phyloP scores from a whole-genome alignment of 2,888 invertebrate genomes.

The Crocallis elinguaria region DNA sequence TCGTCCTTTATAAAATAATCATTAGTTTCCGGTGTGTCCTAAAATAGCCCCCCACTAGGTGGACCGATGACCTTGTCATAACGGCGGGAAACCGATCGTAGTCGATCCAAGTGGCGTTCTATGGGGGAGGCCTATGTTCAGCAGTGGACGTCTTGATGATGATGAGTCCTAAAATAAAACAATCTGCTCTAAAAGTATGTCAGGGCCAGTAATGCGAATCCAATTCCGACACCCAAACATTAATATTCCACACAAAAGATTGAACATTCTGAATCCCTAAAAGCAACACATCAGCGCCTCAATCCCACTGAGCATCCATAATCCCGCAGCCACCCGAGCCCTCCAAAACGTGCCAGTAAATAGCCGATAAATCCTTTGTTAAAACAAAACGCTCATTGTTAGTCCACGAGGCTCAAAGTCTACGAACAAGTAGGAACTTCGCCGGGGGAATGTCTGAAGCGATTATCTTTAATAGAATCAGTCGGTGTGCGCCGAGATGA shows the following conservation, averaged over 20 bases:
- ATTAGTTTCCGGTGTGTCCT: too few relatives aligned
- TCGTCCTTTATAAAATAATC: too few relatives aligned
- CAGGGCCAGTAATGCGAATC: too few relatives aligned
- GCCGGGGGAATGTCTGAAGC: constrained; percentile 27
- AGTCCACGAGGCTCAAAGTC: constrained; percentile 34
- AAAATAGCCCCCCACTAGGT: too few relatives aligned
- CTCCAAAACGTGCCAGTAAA: constrained; percentile 40
- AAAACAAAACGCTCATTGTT: constrained; percentile 41
- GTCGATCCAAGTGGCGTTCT: too few relatives aligned
- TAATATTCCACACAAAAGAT: neutral
- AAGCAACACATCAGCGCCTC: constrained; percentile 22
- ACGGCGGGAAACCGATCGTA: too few relatives aligned
- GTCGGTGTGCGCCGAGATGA: constrained; percentile 36
- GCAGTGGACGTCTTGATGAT: too few relatives aligned
- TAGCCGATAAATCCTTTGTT: constrained; percentile 47
- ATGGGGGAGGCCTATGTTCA: too few relatives aligned
- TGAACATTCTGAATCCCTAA: constrained; percentile 6
- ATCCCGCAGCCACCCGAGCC: constrained; percentile 11
- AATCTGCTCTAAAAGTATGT: too few relatives aligned
- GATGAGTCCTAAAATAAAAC: too few relatives aligned
- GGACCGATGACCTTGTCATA: too few relatives aligned
- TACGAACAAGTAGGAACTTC: constrained; percentile 27
- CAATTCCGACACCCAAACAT: neutral
- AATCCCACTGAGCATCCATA: constrained; percentile 15
- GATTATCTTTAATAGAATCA: constrained; percentile 54